Conservation (phyloP, 2,888 invertebrate genomes). For the Corbicula japonica region DNA sequence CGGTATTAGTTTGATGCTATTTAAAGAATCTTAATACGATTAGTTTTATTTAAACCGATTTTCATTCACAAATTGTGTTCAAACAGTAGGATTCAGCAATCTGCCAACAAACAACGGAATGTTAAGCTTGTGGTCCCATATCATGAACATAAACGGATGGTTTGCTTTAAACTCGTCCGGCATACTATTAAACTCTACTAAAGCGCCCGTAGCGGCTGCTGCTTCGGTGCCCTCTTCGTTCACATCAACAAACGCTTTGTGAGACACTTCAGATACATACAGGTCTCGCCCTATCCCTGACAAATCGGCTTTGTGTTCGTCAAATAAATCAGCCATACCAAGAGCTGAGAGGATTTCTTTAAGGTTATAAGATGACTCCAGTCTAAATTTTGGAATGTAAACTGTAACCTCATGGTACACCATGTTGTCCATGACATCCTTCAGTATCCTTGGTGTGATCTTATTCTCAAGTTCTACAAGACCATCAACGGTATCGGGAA, state of each 20-base stretch:
- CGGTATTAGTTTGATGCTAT: too few relatives aligned
- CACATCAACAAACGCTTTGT: too few relatives aligned
- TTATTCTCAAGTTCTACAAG: conserved; percentile 68
- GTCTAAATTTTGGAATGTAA: conserved; percentile 76
- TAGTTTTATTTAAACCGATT: too few relatives aligned
- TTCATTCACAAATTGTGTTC: too few relatives aligned
- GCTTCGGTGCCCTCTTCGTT: too few relatives aligned
- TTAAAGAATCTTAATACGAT: too few relatives aligned
- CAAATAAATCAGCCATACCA: conserved; percentile 80
- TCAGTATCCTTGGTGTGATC: conserved; percentile 28
- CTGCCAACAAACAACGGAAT: conserved; percentile 70
- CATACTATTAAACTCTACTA: neutral
- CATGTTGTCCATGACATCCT: conserved; percentile 12
- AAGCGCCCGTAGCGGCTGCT: too few relatives aligned
- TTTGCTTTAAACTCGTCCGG: conserved; percentile 65
- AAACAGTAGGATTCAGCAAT: too few relatives aligned
- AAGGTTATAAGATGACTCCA: conserved; percentile 71
- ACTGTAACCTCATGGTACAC: conserved; percentile 40
- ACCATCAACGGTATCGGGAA: conserved; percentile 78
- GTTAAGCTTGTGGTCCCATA: conserved; percentile 67
- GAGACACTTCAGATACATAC: too few relatives aligned
- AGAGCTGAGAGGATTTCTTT: conserved; percentile 66
- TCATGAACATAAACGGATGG: too few relatives aligned
- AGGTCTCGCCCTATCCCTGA: too few relatives aligned
- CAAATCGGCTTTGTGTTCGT: conserved; percentile 71